These are phyloP conservation scores for Drosophila athabasca DNA, from an alignment of 1,140 invertebrate species.

Conservation along the genomic window DNA sequence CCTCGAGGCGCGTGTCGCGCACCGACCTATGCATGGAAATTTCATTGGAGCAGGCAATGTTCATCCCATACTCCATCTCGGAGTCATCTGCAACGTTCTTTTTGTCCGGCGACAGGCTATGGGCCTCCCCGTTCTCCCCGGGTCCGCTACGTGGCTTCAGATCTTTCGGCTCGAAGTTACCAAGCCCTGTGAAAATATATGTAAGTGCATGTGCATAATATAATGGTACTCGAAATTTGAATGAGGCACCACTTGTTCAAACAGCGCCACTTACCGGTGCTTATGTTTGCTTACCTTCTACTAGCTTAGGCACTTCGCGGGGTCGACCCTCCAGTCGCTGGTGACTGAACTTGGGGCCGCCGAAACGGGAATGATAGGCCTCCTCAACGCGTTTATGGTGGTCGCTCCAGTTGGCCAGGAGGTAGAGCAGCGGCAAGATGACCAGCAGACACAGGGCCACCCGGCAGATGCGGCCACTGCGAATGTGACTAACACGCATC, in stretches of 20 bases:
- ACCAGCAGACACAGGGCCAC: slow-evolving; percentile 68
- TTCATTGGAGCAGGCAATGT: slow-evolving; percentile 98
- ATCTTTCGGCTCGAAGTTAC: slow-evolving; percentile 89
- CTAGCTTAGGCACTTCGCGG: slow-evolving; percentile 71
- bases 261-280: slow-evolving; percentile 8
- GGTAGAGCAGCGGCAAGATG: slow-evolving; percentile 83
- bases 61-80: slow-evolving; percentile 97
- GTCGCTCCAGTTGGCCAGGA: slow-evolving; percentile 83
- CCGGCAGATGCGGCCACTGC: slow-evolving; percentile 83
- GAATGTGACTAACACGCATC: slow-evolving; percentile 82
- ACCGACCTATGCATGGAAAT: slow-evolving; percentile 91
- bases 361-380: slow-evolving; percentile 70
- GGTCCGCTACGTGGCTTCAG: slow-evolving; percentile 88
- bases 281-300: slow-evolving; percentile 68
- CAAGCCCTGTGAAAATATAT: slow-evolving; percentile 76
- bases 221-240: background rate
- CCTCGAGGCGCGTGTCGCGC: slow-evolving; percentile 93
- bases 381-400: slow-evolving; percentile 76
- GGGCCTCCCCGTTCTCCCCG: slow-evolving; percentile 89
- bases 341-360: slow-evolving; percentile 60
- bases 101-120: slow-evolving; percentile 83
- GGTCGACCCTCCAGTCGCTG: slow-evolving; percentile 70
- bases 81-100: slow-evolving; percentile 89
- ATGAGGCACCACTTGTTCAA: slow-evolving; percentile 31
- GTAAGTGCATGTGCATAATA: background rate